Percentiles rank a stretch among this genome's conserved stretches.
phyloP scores from a whole-genome alignment of 2,888 invertebrate genomes.

The Nymphalis polychloros region DNA sequence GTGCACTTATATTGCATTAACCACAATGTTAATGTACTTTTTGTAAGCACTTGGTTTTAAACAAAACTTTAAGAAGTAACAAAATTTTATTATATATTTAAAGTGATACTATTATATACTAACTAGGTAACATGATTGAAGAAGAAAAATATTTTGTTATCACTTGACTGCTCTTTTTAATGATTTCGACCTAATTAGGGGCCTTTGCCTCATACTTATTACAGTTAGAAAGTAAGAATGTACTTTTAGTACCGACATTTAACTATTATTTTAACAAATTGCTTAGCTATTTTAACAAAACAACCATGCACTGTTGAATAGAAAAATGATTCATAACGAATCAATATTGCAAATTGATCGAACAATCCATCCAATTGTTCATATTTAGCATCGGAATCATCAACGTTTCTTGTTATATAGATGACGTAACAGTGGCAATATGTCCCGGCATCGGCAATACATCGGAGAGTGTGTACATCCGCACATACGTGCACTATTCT shows the following conservation, averaged over 20 bases:
- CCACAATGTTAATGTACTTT: too few relatives aligned
- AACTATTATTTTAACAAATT: neutral
- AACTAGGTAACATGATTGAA: neutral
- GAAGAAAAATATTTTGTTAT: neutral
- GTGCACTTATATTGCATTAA: too few relatives aligned
- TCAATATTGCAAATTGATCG: constrained; percentile 41
- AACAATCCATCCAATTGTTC: neutral
- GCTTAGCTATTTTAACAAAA: neutral
- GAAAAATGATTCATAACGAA: neutral
- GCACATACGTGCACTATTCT: constrained; percentile 95
- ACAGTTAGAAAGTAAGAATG: neutral
- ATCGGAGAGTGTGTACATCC: constrained; percentile 96
- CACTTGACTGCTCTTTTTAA: neutral
- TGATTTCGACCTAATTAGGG: neutral
- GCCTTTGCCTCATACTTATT: neutral
- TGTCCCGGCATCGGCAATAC: constrained; percentile 97
- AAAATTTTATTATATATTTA: too few relatives aligned
- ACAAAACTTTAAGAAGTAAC: too few relatives aligned
- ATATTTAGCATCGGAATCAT: constrained; percentile 1
- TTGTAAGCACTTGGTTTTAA: too few relatives aligned
- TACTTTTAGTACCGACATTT: too few relatives aligned
- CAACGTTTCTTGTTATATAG: constrained; percentile 68
- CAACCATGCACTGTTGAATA: neutral
- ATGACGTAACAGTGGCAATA: constrained; percentile 93
- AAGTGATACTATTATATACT: neutral